Conservation (phyloP, 1,140 invertebrate genomes). For the Paraescarpia echinospica region DNA sequence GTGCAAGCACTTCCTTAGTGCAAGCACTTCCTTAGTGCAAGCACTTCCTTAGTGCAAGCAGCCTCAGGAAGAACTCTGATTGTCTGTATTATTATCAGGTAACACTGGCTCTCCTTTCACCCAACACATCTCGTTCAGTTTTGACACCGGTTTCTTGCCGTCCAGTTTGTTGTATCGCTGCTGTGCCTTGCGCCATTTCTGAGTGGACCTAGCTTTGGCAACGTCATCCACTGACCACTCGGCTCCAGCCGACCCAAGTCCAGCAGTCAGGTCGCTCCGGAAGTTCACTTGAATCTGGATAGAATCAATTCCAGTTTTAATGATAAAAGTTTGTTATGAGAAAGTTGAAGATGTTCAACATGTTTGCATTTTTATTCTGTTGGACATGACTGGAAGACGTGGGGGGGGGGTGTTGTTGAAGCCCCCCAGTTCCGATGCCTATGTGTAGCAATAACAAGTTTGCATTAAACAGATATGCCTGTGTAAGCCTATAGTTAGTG, state of each 20-base stretch:
- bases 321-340: too few species aligned
- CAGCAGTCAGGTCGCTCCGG: not conserved
- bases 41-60: not conserved
- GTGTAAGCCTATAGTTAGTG: too few species aligned
- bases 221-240: not conserved
- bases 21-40: not conserved
- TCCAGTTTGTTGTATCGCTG: slow-evolving; percentile 1
- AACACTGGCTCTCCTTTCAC: not conserved
- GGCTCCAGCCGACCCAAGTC: not conserved
- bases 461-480: too few species aligned
- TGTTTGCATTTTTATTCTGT: too few species aligned
- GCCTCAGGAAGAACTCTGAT: not conserved
- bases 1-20: not conserved
- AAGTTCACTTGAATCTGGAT: not conserved
- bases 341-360: too few species aligned
- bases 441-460: too few species aligned
- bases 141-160: not conserved
- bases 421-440: too few species aligned
- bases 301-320: not conserved
- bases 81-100: not conserved
- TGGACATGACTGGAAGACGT: too few species aligned
- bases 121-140: not conserved
- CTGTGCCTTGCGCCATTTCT: slow-evolving; percentile 15
- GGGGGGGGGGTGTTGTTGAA: too few species aligned
- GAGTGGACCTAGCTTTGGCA: not conserved